Base-by-base conservation (phyloP, 1,140 invertebrate species). In the Tribolium madens region DNA sequence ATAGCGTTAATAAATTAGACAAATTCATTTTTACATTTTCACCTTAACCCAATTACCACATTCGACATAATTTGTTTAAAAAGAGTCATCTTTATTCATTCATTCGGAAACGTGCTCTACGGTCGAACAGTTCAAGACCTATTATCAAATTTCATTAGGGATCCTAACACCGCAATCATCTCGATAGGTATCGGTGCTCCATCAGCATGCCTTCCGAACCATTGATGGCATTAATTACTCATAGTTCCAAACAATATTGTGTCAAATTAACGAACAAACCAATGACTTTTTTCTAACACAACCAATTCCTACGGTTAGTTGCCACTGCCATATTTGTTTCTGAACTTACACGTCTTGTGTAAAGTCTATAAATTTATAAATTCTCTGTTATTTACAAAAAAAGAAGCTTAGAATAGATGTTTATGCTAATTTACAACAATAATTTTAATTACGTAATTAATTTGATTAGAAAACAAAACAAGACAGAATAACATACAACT, bases 111-210 rank as follows among this genome's bases (percentile, higher is more conserved):
- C 36, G 18, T 57, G 57, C 31, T 4, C 2, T 64, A 64, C 57
- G 57, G 57, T 64, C 57, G 21, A 33, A 33, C 21, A 64, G 57
- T 64, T 64, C 57, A 64, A 64, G 57, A 33, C 57, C 57, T 26
- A 33, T 64, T 26, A 64, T 64, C 57, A 64, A 64, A 64, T 64
- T 64, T 64, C 57, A 64, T 64, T 64, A 64, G 26, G 57, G 57
- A n/a, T 64, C 52, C 57, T 64, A 64, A 64, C 26, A 64, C 57
- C 57, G 26, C 57, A 64, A 64, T 64, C 26, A 64, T 64, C 57
- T 64, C 26, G 57, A 64, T 64, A 12, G 26, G 57, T 64, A 64
- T 64, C 57, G 26, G 12, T 21, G 57, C 57, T 64, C 52, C 52
- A 64, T 64, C 57, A 64, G 57, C 57, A 64, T 64, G 26, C 57